Base-by-base conservation (phyloP, 1,140 invertebrate species). In the Drosophila burlai region DNA sequence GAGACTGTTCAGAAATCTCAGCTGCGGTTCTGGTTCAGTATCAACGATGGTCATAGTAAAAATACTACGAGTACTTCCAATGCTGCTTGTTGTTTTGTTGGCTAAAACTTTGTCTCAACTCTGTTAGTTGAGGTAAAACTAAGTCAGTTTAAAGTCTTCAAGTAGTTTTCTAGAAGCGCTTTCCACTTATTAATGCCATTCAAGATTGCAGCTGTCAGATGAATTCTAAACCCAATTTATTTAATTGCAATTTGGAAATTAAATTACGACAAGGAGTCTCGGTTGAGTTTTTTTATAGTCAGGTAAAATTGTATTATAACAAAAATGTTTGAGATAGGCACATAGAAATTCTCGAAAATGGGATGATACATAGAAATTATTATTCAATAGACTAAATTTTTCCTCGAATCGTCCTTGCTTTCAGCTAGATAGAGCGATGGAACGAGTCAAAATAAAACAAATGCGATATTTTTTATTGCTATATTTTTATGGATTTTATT, bases 211-310 rank as follows among this genome's bases (percentile, higher is more conserved):
- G 26, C 38, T 65, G 62, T 60, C 62, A 65, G 21, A 15, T 34
- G 38, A 24, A 24, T 8, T 21, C 4, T 10, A 10, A 60, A n/a
- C 6, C 1, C 9, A 34, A 65, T 60, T 43, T 43, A 34, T 24
- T 34, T n/a, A 43, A 64, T 31, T 64, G 18, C 38, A 60, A 24
- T 34, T 34, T 59, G 9, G 2, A n/a, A 24, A 61, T 61, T 34
- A 36, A 15, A 36, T 5, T 36, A 21, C 2, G 7, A 16, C 3
- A 10, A 36, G 1, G 8, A 4, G 52, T 24, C 4, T 6, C 9
- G 8, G 18, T 15, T 0, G 26, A 16, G 16, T 1, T 10, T 16
- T 24, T 15, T 26, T 15, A 11, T 45, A 45, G n/a, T 2, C 4
- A 10, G n/a, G 0, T 43, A 4, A 10, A n/a, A 9, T n/a, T 43